phyloP scores from a whole-genome alignment of 2,888 invertebrate genomes.

The Melikaiella ostensackeni region DNA sequence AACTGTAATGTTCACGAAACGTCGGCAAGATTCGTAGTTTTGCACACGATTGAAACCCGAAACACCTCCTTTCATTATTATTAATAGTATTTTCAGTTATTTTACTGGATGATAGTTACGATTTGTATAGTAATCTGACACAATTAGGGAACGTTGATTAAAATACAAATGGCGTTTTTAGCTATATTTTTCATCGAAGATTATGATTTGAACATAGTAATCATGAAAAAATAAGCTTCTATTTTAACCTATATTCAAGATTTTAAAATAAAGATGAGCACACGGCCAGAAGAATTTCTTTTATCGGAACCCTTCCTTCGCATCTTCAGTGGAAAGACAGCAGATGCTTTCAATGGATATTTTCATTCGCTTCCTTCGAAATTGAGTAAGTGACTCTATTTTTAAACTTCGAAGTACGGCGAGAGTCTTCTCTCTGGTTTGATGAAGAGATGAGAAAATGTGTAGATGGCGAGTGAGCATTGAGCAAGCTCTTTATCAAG shows the following conservation, averaged over 20 bases:
- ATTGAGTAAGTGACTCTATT: slow-evolving; percentile 47
- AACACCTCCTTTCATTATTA: too few species aligned
- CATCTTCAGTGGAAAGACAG: slow-evolving; percentile 49
- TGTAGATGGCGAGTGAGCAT: slow-evolving; percentile 34
- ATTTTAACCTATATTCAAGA: background rate
- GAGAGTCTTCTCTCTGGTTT: slow-evolving; percentile 10
- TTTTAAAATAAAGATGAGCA: slow-evolving; percentile 28
- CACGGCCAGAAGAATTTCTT: slow-evolving; percentile 37
- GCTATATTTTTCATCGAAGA: too few species aligned
- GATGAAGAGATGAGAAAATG: slow-evolving; percentile 40
- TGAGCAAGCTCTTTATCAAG: slow-evolving; percentile 48
- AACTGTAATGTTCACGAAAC: too few species aligned
- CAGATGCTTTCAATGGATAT: slow-evolving; percentile 43
- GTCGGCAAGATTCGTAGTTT: too few species aligned
- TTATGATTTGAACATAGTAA: too few species aligned
- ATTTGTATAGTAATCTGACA: too few species aligned
- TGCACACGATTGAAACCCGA: too few species aligned
- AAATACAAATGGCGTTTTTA: too few species aligned
- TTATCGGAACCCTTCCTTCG: slow-evolving; percentile 22
- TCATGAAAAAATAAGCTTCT: slow-evolving; percentile 26
- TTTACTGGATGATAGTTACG: too few species aligned
- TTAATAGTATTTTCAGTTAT: too few species aligned
- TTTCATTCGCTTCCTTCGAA: slow-evolving; percentile 53
- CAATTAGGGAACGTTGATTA: too few species aligned
- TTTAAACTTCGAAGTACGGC: slow-evolving; percentile 43